phyloP scores from a whole-genome alignment of 2,113 vertebrate genomes.

The Ctenomys sociabilis region DNA sequence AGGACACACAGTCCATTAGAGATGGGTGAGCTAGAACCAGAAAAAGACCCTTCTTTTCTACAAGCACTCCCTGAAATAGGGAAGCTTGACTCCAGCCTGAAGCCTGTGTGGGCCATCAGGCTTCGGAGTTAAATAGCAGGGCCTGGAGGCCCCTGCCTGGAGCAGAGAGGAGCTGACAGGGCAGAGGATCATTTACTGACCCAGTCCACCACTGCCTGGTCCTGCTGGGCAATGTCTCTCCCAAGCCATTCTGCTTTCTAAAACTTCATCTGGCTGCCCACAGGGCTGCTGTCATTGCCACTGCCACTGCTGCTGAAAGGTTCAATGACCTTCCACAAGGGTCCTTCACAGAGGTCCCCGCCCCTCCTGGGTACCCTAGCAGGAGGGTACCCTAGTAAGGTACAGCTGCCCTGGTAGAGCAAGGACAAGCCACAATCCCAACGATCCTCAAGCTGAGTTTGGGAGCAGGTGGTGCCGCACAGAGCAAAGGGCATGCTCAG shows the following conservation, averaged over 20 bases:
- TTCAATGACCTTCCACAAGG: neutral
- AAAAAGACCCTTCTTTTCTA: neutral
- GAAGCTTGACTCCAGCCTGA: neutral
- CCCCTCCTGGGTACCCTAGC: neutral
- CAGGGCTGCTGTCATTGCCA: accelerated
- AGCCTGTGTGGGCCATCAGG: neutral
- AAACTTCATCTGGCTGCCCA: neutral
- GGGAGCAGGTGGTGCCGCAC: accelerated
- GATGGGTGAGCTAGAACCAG: neutral
- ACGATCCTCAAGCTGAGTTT: neutral
- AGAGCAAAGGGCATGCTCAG: neutral
- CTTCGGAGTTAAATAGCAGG: neutral
- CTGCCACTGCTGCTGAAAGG: accelerated
- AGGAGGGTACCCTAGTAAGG: neutral
- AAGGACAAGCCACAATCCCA: neutral
- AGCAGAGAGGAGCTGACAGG: neutral
- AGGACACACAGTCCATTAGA: neutral
- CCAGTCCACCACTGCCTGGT: accelerated
- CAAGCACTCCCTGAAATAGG: neutral
- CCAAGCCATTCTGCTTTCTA: neutral
- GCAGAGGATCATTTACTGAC: no score
- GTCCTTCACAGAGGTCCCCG: no score
- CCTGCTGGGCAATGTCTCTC: neutral
- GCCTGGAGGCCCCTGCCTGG: neutral
- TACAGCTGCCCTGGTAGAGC: neutral